Base-by-base conservation (phyloP, 2,888 invertebrate genomes). In the Eupithecia exiguata region DNA sequence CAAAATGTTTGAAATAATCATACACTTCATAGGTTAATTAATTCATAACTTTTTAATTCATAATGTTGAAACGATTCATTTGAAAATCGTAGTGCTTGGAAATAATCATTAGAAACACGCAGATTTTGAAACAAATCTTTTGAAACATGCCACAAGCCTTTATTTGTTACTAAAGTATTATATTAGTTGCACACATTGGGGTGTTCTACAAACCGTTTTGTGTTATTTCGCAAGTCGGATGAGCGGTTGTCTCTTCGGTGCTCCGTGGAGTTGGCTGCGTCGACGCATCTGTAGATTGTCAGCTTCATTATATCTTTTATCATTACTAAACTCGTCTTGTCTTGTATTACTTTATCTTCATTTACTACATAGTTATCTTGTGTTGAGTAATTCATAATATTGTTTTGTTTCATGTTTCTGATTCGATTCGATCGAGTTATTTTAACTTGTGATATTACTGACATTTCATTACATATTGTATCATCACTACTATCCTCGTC, bases 241-340 rank as follows among this genome's bases (percentile, higher is more conserved):
- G 90, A 49, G 92, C 92, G 73, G 91, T 90, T 90, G 90, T 74
- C 53, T 92, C 93, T 69, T 92, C 93, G 77, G 84, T 88, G 86
- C 91, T 38, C 74, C 70, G 89, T 89, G 77, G 87, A 74, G 77
- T 87, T 73, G 84, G 77, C 43, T 84, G 81, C 75, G 83, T 81
- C 53, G 89, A 80, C 10, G 90, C 80, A 92, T 92, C 93, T 93
- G 93, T 81, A 81, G 87, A 87, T 84, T 62, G 62, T 62, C 62
- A 62, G 30, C 62, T 62, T 62, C 62, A 62, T 62, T 62, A 62
- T 35, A 62, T 35, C 62, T 58, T 12, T 12, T 5, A 58, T 21
- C 25, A 58, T 25, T 25, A 5, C 5, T 58, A 53, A 12, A 21
- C 53, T 35, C 16, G 62, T 5, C 21, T 58, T 14, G 6, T 58